Evolutionary conservation across 2,888 invertebrate species (phyloP), one percentile per base, ranked within the genome.

Genomic region (Neuroscelio doddi): DNA sequence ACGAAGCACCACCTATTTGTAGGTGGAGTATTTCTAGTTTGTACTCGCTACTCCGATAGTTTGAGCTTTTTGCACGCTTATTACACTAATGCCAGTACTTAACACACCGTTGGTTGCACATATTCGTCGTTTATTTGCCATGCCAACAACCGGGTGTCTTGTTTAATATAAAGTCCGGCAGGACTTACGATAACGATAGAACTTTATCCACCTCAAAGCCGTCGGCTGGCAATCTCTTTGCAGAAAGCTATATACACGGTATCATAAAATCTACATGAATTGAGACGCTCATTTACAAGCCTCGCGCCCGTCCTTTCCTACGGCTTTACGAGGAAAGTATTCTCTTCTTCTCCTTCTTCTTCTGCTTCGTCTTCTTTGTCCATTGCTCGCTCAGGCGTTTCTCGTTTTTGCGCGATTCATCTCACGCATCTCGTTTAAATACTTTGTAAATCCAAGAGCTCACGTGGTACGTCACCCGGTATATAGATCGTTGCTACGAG

Each of bases 61-160:
- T 70, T 64, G 69, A 69, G 65, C 76, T 79, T 79, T 81, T 80
- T 81, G 78, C 80, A 82, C 80, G 79, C 80, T 82, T 82, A 81
- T 83, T 82, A 80, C 79, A 78, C 78, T 82, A 81, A 82, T 82
- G 78, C 72, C 78, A 81, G 82, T 82, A 79, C 80, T 82, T 83
- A 81, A 77, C 80, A 81, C 82, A 75, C 78, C 72, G 77, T 81
- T 80, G 75, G 77, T 70, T 71, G 72, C 71, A 70, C 75, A 73
- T 76, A 76, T 75, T 77, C 74, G 73, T 70, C 70, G 71, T 74
- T 79, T 76, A 75, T 79, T 78, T 76, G 72, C 74, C 63, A 61
- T 73, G 68, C 55, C 70, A 75, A 74, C 75, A 76, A 78, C 71
- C 75, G 76, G 71, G 73, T 78, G 74, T 75, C 71, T 72, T 49